Conservation (phyloP, 2,888 invertebrate genomes). For the Sphaeridia pumilis region DNA sequence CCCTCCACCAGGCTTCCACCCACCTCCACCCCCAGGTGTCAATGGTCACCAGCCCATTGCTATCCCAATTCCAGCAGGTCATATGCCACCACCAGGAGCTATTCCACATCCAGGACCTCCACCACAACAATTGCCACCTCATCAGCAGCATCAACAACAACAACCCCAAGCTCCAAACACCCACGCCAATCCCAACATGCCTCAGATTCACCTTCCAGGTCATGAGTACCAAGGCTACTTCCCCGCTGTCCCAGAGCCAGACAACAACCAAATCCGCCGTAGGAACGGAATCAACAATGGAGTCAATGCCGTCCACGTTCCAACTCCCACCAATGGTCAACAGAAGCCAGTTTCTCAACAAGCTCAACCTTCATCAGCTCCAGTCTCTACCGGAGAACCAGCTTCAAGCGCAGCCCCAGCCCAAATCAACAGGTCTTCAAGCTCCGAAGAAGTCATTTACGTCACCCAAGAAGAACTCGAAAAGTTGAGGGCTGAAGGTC, state of each 20-base stretch:
- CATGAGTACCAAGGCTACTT: constrained; percentile 10
- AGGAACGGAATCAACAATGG: constrained; percentile 11
- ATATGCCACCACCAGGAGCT: constrained; percentile 3
- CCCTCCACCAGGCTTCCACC: not conserved
- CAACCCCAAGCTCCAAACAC: not conserved
- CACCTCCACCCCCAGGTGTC: not conserved
- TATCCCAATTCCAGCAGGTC: constrained; percentile 5
- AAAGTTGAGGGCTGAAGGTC: constrained; percentile 29
- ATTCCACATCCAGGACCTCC: constrained; percentile 8
- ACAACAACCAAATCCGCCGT: constrained; percentile 11
- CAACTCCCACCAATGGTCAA: not conserved
- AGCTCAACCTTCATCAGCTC: not conserved
- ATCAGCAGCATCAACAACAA: not conserved
- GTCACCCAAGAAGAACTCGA: constrained; percentile 34
- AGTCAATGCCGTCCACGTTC: not conserved
- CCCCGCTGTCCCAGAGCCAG: constrained; percentile 8
- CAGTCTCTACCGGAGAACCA: not conserved
- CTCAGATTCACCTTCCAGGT: constrained; percentile 12
- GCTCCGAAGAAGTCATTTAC: constrained; percentile 32
- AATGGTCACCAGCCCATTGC: not conserved
- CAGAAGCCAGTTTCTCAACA: not conserved
- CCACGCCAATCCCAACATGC: constrained; percentile 11
- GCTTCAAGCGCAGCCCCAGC: not conserved
- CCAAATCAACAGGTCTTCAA: constrained; percentile 8
- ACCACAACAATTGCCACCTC: not conserved